Percentiles rank a stretch among this genome's conserved stretches.
phyloP scores from a whole-genome alignment of 1,140 invertebrate species.

The Cotesia chilonis region DNA sequence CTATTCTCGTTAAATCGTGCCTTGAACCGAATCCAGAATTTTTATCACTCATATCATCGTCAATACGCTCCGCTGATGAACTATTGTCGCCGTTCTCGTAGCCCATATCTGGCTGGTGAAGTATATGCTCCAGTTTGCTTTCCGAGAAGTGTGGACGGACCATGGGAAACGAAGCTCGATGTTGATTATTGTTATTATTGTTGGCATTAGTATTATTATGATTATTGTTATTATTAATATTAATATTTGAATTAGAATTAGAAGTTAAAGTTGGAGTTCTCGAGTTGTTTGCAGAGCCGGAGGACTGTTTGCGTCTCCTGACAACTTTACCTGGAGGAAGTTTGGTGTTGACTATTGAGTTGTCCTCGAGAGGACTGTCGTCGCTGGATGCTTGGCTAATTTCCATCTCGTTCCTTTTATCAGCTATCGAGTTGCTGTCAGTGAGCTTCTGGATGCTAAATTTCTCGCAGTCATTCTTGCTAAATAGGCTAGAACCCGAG shows the following conservation, averaged over 20 bases:
- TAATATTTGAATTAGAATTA: too few relatives aligned
- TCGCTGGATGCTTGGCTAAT: slow-evolving; percentile 68
- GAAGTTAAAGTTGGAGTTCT: slow-evolving; percentile 19
- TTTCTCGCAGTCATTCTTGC: neutral
- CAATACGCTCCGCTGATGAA: slow-evolving; percentile 57
- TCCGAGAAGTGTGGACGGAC: slow-evolving; percentile 63
- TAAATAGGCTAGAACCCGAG: too few relatives aligned
- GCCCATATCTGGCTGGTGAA: slow-evolving; percentile 49
- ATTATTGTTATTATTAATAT: too few relatives aligned
- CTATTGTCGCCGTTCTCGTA: slow-evolving; percentile 61
- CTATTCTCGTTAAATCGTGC: slow-evolving; percentile 66
- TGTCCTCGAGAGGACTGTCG: slow-evolving; percentile 64
- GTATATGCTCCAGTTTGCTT: slow-evolving; percentile 60
- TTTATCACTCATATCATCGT: slow-evolving; percentile 59
- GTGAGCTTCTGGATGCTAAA: slow-evolving; percentile 12
- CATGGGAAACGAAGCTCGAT: slow-evolving; percentile 68
- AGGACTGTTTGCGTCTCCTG: slow-evolving; percentile 41
- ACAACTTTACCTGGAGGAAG: slow-evolving; percentile 29
- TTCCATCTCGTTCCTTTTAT: slow-evolving; percentile 65
- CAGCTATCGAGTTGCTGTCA: slow-evolving; percentile 43
- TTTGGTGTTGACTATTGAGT: slow-evolving; percentile 22
- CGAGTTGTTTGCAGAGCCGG: slow-evolving; percentile 27
- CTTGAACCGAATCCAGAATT: slow-evolving; percentile 64
- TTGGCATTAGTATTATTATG: too few relatives aligned
- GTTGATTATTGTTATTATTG: slow-evolving; percentile 43